Base-by-base conservation (phyloP, 2,888 invertebrate species). In the Drosophila testacea region DNA sequence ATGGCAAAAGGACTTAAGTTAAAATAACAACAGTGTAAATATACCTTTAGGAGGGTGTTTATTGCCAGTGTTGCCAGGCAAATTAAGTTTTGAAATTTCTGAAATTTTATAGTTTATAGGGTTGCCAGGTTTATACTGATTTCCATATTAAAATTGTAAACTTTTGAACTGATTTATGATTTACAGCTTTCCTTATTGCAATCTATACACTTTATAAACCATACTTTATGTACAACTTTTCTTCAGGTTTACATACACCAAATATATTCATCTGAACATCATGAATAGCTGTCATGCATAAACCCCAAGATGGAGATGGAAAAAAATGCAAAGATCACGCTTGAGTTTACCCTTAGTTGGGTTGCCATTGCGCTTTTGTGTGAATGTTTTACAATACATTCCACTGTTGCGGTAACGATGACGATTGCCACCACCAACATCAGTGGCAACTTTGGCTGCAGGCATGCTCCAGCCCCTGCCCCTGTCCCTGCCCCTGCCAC, bases 371-470 rank as follows among this genome's bases (percentile, higher is more conserved):
- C 79, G 84, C 83, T 83, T 88, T 83, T 83, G 84, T 88, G 75
- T 68, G 81, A 64, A 86, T 88, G 81, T 86, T 83, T 71, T 57
- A 83, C 89, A 83, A 83, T 76, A 76, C 76, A 89, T 81, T 83
- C 83, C 83, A 89, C 83, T 83, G 83, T 84, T 85, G 89, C 69
- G 85, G 85, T 88, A 89, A 89, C 85, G 85, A 89, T 85, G 85
- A 88, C 89, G 88, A 85, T 89, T 85, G 84, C 87, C 71, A 77
- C 74, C 75, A 71, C 64, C 84, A 71, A 30, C 80, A 72, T 10
- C 77, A 64, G 44, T 67, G 50, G 9, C 80, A 50, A 42, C 69
- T 52, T 52, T 52, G 52, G 28, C 52, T 52, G 13, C 60, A 83
- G 88, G 88, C 86, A 48, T 11, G 42, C 48, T 55, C 39, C 63